phyloP scores from a whole-genome alignment of 2,113 vertebrate species.

The Lagopus leucura region DNA sequence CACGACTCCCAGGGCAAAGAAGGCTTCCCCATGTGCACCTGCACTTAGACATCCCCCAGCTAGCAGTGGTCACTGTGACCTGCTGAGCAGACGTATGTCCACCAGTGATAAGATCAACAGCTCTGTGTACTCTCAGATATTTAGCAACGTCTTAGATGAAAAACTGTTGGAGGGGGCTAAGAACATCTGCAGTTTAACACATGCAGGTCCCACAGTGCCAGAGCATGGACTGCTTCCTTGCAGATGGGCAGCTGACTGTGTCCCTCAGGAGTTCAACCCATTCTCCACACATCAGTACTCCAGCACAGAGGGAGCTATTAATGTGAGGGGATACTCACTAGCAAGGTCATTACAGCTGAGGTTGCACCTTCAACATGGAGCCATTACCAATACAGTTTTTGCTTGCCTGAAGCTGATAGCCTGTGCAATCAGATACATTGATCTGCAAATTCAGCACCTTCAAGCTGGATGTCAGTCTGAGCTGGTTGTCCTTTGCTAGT shows the following conservation, averaged over 20 bases:
- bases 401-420: background rate
- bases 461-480: background rate
- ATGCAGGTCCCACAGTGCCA: fast-evolving
- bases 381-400: fast-evolving
- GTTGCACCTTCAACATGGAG: background rate
- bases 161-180: background rate
- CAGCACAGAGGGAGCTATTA: background rate
- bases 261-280: background rate
- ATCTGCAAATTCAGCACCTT: background rate
- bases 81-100: fast-evolving
- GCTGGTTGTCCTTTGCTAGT: background rate
- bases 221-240: fast-evolving
- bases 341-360: background rate
- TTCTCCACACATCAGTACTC: background rate
- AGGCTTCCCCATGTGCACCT: background rate
- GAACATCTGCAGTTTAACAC: background rate
- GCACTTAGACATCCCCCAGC: fast-evolving
- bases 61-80: background rate
- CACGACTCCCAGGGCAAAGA: background rate
- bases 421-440: background rate
- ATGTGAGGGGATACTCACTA: fast-evolving
- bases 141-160: background rate
- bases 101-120: background rate
- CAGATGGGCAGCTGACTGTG: background rate
- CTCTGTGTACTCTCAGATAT: background rate